Percentiles rank a stretch among this genome's conserved stretches.
Evolutionary conservation across 2,797 vertebrate species (phyloP).

Genomic region (Gymnothorax javanicus): DNA sequence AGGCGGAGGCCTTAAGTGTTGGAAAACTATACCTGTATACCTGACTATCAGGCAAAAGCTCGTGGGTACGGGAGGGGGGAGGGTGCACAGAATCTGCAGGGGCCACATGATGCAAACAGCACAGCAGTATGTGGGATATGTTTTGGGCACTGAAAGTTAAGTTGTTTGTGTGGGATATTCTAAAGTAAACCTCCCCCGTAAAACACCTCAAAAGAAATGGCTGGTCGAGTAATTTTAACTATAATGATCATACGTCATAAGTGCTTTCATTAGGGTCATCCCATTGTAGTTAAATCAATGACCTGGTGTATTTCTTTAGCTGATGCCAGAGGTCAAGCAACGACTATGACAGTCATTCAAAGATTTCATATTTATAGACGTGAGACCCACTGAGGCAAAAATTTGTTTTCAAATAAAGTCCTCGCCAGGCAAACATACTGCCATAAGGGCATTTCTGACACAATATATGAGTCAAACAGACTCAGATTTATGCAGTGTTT

Average conservation of each 20-base stretch:
- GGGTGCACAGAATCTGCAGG: neutral
- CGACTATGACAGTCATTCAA: neutral
- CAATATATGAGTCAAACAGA: neutral
- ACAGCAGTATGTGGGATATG: neutral
- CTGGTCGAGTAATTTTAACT: neutral
- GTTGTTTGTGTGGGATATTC: neutral
- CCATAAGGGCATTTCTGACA: neutral
- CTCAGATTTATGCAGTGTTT: neutral
- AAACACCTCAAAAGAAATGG: neutral
- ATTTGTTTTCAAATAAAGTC: neutral
- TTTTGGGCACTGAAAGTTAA: neutral
- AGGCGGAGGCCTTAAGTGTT: neutral
- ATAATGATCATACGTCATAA: neutral
- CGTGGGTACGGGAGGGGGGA: too few species aligned
- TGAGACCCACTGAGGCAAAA: neutral
- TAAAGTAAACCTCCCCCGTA: neutral
- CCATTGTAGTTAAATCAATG: neutral
- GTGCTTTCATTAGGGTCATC: neutral
- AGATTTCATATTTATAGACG: neutral
- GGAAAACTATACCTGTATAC: neutral
- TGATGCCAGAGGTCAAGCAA: neutral
- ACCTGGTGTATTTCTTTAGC: neutral
- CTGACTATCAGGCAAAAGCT: neutral
- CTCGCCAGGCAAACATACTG: neutral
- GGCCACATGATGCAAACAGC: neutral